Percentiles rank a stretch among this genome's conserved stretches.
Evolutionary conservation across 1,140 invertebrate genomes (phyloP).

Genomic region (Akabosia matsudoensis): DNA sequence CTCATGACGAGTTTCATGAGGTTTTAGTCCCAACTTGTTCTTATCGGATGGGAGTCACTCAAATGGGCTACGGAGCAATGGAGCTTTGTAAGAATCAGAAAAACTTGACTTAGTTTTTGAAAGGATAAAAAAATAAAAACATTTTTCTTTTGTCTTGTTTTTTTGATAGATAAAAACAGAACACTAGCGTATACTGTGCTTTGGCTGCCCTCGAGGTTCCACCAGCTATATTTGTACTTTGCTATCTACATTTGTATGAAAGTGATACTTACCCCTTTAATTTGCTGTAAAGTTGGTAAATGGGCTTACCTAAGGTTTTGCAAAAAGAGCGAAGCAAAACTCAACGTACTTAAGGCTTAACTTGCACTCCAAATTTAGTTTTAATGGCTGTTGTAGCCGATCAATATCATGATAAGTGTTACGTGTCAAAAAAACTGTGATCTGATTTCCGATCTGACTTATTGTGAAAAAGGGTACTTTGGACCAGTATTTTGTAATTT

Average conservation of each 20-base stretch:
- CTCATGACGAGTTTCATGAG: slow-evolving; percentile 61
- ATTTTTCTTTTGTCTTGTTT: background rate
- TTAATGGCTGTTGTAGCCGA: too few relatives aligned
- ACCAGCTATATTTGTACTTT: slow-evolving; percentile 45
- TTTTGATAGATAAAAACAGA: slow-evolving; percentile 43
- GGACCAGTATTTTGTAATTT: too few relatives aligned
- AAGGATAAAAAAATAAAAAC: slow-evolving; percentile 19
- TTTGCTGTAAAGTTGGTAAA: slow-evolving; percentile 24
- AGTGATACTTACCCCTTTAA: slow-evolving; percentile 32
- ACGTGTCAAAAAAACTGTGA: too few relatives aligned
- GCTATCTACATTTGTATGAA: slow-evolving; percentile 35
- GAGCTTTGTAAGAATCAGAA: slow-evolving; percentile 71
- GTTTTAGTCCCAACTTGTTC: slow-evolving; percentile 88
- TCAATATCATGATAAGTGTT: too few relatives aligned
- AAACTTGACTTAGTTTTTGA: background rate
- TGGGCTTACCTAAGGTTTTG: too few relatives aligned
- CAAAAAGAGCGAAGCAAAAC: background rate
- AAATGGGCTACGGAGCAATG: slow-evolving; percentile 80
- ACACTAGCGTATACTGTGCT: slow-evolving; percentile 47
- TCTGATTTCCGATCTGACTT: too few relatives aligned
- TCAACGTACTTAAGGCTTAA: too few relatives aligned
- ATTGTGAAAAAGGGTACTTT: too few relatives aligned
- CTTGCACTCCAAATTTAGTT: too few relatives aligned
- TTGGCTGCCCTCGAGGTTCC: slow-evolving; percentile 48
- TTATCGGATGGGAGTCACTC: slow-evolving; percentile 82